phyloP scores from a whole-genome alignment of 92 coral and sea anemone genomes.

The Palythoa caribaeorum region DNA sequence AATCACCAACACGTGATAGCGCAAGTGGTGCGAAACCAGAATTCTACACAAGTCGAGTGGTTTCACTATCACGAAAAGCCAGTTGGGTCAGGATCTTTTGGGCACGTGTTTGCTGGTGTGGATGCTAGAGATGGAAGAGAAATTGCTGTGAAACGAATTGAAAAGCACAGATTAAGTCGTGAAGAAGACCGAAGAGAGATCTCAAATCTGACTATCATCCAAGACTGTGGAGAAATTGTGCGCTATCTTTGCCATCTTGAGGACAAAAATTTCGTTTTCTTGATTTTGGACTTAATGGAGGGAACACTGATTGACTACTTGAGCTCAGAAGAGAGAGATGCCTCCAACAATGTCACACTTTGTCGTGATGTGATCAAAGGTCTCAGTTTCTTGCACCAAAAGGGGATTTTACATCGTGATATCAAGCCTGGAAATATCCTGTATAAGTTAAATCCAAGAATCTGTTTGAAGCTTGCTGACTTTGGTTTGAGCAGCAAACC shows the following conservation, averaged over 20 bases:
- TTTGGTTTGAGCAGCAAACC: too few species aligned
- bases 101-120: constrained; percentile 2
- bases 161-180: not conserved
- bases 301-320: not conserved
- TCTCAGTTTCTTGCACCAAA: constrained; percentile 1
- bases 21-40: not conserved
- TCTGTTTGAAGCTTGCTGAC: too few species aligned
- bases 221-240: too few species aligned
- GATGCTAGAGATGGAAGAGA: not conserved
- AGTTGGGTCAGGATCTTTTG: not conserved
- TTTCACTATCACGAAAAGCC: not conserved
- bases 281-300: constrained; percentile 3
- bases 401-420: not conserved
- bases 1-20: not conserved
- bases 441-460: not conserved
- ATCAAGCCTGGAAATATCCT: constrained; percentile 1
- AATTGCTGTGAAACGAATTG: not conserved
- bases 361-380: not conserved
- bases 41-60: not conserved
- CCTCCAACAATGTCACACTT: not conserved
- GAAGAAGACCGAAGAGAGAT: not conserved
- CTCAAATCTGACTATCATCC: too few species aligned
- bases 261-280: not conserved
- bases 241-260: constrained; percentile 6
- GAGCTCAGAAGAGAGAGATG: not conserved